Evolutionary conservation across 2,113 vertebrate species (phyloP).

Genomic region (Xenopus laevis): DNA sequence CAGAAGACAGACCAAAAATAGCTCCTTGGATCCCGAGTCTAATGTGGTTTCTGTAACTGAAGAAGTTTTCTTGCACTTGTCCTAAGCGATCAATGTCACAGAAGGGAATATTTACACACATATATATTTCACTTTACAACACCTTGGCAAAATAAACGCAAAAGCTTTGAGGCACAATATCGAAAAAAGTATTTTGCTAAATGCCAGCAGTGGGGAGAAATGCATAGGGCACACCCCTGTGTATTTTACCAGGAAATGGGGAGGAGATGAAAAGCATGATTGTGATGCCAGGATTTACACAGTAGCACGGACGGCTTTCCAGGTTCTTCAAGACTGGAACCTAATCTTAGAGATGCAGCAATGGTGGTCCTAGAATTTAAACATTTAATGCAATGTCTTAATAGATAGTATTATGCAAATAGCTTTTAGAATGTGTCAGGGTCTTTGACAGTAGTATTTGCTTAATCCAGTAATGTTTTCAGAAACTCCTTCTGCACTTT

Average conservation of each 20-base stretch:
- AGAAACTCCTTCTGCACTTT: no score
- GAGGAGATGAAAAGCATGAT: not conserved
- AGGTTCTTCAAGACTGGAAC: constrained; percentile 3
- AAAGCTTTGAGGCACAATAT: not conserved
- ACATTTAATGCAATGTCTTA: no score
- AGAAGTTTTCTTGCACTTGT: constrained; percentile 71
- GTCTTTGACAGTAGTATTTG: no score
- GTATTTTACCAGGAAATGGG: constrained; percentile 10
- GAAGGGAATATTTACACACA: constrained; percentile 40
- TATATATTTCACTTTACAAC: constrained; percentile 11
- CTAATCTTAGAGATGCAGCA: not conserved
- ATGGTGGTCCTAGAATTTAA: not conserved
- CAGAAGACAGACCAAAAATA: constrained; percentile 67
- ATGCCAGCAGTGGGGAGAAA: not conserved
- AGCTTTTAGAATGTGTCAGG: no score
- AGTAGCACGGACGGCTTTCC: constrained; percentile 31
- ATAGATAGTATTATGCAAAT: no score
- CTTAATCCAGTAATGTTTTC: no score
- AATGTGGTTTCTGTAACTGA: constrained; percentile 65
- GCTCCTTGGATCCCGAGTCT: constrained; percentile 56
- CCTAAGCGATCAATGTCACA: constrained; percentile 79
- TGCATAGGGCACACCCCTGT: not conserved
- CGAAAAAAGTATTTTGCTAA: not conserved
- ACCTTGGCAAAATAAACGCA: constrained; percentile 21
- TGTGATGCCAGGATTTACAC: constrained; percentile 40